Conservation (phyloP, 2,797 vertebrate genomes). For the Dermochelys coriacea region DNA sequence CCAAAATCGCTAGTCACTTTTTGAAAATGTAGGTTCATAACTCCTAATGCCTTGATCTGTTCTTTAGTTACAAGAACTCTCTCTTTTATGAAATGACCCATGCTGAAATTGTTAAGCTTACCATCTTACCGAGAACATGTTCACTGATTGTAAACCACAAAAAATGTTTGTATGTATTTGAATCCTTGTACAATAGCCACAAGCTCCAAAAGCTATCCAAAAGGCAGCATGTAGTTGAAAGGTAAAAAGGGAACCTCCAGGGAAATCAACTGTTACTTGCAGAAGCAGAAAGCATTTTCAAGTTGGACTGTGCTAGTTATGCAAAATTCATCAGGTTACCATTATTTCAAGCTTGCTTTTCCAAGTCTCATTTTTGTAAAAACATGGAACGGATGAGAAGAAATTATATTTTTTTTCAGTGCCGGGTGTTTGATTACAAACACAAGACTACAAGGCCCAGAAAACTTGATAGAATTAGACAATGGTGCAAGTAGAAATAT, state of each 20-base stretch:
- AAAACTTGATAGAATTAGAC: neutral
- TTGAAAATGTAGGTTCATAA: neutral
- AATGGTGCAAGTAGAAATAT: too few relatives aligned
- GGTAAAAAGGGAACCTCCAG: conserved; percentile 72
- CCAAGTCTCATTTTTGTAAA: conserved; percentile 1
- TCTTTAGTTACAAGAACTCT: neutral
- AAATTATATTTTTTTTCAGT: conserved; percentile 34
- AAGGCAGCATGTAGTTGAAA: conserved; percentile 51
- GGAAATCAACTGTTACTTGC: conserved; percentile 71
- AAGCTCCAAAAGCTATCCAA: conserved; percentile 54
- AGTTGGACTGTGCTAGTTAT: conserved; percentile 56
- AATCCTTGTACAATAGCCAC: conserved; percentile 2
- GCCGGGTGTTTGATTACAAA: conserved; percentile 50
- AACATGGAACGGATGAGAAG: conserved; percentile 3
- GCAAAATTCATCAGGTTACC: conserved; percentile 52
- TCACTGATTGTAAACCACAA: conserved; percentile 54
- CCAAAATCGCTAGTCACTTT: neutral
- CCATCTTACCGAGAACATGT: neutral
- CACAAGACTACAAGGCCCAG: conserved; percentile 21
- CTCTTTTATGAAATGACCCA: neutral
- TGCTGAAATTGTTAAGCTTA: neutral
- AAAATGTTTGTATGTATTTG: conserved; percentile 33
- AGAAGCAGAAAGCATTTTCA: conserved; percentile 66
- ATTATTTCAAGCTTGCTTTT: conserved; percentile 13
- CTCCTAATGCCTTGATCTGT: neutral